Conservation (phyloP, 2,888 invertebrate species). For the Macrosoma leucophasiata region DNA sequence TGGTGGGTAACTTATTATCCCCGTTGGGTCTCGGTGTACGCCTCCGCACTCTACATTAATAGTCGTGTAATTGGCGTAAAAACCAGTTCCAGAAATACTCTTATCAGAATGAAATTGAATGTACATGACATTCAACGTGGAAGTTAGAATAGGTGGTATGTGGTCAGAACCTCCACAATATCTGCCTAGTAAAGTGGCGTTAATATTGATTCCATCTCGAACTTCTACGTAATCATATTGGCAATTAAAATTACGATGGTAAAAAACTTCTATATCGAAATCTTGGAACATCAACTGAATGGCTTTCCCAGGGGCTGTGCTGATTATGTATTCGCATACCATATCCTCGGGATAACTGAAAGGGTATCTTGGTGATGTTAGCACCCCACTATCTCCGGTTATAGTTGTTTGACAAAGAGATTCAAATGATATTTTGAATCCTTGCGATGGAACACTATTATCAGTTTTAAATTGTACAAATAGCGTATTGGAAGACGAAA, state of each 20-base stretch:
- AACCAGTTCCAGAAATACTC: conserved; percentile 78
- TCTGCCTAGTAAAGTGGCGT: conserved; percentile 78
- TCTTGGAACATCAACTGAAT: conserved; percentile 80
- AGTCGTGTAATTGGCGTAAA: conserved; percentile 83
- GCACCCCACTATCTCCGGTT: conserved; percentile 73
- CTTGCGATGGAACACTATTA: conserved; percentile 38
- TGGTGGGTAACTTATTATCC: conserved; percentile 80
- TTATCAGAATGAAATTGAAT: conserved; percentile 79
- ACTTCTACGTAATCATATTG: conserved; percentile 73
- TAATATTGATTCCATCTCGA: conserved; percentile 80
- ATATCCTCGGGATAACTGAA: conserved; percentile 76
- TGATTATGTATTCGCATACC: conserved; percentile 82
- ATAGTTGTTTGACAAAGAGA: conserved; percentile 58
- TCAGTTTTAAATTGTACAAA: conserved; percentile 72
- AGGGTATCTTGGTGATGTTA: conserved; percentile 87
- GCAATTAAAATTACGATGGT: conserved; percentile 45
- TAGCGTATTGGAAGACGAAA: conserved; percentile 75
- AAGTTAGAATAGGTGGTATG: conserved; percentile 76
- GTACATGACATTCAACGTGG: conserved; percentile 83
- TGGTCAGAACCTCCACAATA: conserved; percentile 78
- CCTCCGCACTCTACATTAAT: conserved; percentile 85
- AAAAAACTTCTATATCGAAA: conserved; percentile 81
- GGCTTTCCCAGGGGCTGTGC: conserved; percentile 77
- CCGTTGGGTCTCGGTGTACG: conserved; percentile 75
- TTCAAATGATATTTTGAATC: conserved; percentile 51